Evolutionary conservation across 1,140 invertebrate species (phyloP).

Genomic region (Pseudomyrmex concolor): DNA sequence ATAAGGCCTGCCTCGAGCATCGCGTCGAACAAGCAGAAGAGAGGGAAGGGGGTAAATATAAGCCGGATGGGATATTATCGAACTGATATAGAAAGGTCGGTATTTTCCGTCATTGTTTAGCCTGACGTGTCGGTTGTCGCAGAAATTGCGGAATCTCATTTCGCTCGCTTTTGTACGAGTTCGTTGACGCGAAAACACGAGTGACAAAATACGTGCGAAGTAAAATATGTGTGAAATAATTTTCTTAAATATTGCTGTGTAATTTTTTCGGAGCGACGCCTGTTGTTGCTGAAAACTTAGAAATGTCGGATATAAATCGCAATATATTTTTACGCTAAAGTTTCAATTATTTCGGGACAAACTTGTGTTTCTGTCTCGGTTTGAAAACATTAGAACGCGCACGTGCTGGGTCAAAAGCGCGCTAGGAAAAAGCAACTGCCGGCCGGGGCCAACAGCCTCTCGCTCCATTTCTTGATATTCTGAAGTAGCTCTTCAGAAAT

Average conservation of each 20-base stretch:
- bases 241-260: not conserved
- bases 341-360: not conserved
- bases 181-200: not conserved
- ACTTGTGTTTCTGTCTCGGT: not conserved
- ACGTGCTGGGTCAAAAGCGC: not conserved
- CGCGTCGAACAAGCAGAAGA: not conserved
- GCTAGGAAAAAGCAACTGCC: not conserved
- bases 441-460: not conserved
- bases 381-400: not conserved
- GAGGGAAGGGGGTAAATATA: slow-evolving; percentile 64
- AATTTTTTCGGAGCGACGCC: not conserved
- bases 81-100: slow-evolving; percentile 44
- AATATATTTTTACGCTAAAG: not conserved
- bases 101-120: not conserved
- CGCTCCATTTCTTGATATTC: slow-evolving; percentile 26
- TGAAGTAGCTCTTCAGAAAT: slow-evolving; percentile 44
- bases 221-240: slow-evolving; percentile 1
- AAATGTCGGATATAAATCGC: too few species aligned
- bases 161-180: not conserved
- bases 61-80: slow-evolving; percentile 68
- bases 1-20: slow-evolving; percentile 55
- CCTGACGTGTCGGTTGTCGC: too few species aligned
- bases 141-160: too few species aligned
- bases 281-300: not conserved
- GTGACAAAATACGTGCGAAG: not conserved